Base-by-base conservation (phyloP, 2,797 vertebrate species). In the Diglossa cyanea region DNA sequence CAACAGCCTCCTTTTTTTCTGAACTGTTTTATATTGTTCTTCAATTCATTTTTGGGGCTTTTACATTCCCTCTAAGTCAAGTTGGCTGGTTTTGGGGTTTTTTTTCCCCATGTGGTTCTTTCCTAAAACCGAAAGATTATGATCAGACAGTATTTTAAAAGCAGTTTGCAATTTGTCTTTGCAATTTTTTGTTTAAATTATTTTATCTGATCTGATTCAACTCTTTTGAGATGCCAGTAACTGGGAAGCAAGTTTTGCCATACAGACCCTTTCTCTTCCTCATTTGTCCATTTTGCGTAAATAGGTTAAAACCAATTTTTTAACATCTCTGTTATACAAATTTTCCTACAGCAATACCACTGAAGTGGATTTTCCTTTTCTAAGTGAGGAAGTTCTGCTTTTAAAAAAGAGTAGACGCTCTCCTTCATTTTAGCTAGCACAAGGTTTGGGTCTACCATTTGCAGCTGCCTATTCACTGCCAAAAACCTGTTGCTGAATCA, bases 111-210 rank as follows among this genome's bases (percentile, higher is more conserved):
- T 25, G 16, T 31, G 30, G 4, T 6, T 77, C 11, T 62, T 54
- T 67, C 55, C 40, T 55, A 48, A 85, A 81, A 82, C n/a, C 24
- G 21, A 33, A 89, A 62, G 15, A 76, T 10, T 79, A 12, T 79
- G 58, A 66, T 33, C 18, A 66, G 25, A 45, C 3, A 3, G 31
- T 39, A 80, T 50, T 87, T 93, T 87, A 39, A 86, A 88, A 72
- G 3, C 51, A 35, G 20, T 66, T 86, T 94, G 23, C 11, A 66
- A 39, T 66, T 73, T 44, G 21, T 2, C 3, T 75, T 84, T 74
- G 14, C 8, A 48, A 33, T 78, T 81, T 28, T 84, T 96, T 86
- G 33, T 67, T 95, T 76, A 60, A 89, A 53, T 66, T 73, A 63
- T 82, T 86, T 66, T 66, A 66, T 48, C 40, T 85, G 44, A 84